Evolutionary conservation across 2,888 invertebrate species (phyloP).

Genomic region (Thymelicus lineola): DNA sequence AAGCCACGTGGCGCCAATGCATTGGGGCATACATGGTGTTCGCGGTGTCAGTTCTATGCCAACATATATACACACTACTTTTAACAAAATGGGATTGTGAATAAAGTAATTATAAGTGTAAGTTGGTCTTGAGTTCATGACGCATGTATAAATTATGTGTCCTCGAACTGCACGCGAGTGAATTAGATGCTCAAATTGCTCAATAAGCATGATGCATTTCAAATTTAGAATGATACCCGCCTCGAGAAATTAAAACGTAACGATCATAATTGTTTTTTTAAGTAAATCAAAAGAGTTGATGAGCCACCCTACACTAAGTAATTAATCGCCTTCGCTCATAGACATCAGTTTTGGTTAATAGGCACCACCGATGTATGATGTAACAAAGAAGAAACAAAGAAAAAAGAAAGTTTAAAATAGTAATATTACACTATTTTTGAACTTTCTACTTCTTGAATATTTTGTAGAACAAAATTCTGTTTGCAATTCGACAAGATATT

Average conservation of each 20-base stretch:
- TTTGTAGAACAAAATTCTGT: background rate
- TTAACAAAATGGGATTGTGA: conserved; percentile 19
- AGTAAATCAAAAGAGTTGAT: no score
- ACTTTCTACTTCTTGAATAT: background rate
- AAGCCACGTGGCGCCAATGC: no score
- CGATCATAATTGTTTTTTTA: background rate
- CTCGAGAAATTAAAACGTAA: background rate
- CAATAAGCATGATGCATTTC: conserved; percentile 21
- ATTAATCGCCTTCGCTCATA: no score
- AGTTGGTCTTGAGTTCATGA: background rate
- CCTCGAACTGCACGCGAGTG: conserved; percentile 21
- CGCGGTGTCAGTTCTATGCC: no score
- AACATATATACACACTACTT: conserved; percentile 12
- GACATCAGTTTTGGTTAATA: no score
- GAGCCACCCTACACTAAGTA: no score
- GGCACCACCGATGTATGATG: no score
- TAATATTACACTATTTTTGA: no score
- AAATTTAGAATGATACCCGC: conserved; percentile 13
- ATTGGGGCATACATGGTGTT: no score
- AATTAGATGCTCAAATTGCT: conserved; percentile 22
- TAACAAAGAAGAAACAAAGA: no score
- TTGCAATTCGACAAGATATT: background rate
- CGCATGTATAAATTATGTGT: conserved; percentile 4
- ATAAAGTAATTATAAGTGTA: background rate
- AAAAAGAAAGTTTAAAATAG: no score